Conservation (phyloP, 2,888 invertebrate species). For the Erynnis tages region DNA sequence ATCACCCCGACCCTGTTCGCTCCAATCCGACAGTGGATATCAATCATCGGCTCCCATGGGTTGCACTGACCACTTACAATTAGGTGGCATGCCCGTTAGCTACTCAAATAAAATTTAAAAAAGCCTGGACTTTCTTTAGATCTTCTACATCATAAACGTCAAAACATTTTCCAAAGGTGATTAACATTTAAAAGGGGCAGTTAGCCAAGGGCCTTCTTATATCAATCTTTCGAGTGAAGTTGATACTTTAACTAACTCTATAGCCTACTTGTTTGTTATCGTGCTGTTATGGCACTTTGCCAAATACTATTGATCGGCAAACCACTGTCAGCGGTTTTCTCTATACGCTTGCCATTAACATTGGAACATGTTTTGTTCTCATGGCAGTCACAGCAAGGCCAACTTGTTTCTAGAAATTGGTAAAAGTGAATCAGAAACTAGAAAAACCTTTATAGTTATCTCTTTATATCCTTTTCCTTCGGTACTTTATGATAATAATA, state of each 20-base stretch:
- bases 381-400: background rate
- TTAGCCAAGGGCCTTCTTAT: constrained; percentile 15
- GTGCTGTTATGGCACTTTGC: constrained; percentile 32
- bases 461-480: no score
- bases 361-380: background rate
- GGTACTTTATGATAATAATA: no score
- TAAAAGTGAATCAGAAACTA: no score
- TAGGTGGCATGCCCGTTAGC: no score
- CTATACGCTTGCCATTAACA: background rate
- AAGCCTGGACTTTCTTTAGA: no score
- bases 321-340: constrained; percentile 8
- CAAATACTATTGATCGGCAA: constrained; percentile 32
- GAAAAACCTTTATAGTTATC: no score
- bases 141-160: background rate
- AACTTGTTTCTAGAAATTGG: no score
- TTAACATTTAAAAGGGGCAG: constrained; percentile 1
- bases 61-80: no score
- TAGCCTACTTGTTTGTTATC: constrained; percentile 26
- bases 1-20: no score
- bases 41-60: no score
- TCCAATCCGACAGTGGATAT: no score
- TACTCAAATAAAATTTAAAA: no score
- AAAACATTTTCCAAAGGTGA: background rate
- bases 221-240: constrained; percentile 8
- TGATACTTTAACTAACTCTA: constrained; percentile 18